Base-by-base conservation (phyloP, 2,888 invertebrate species). In the Catotricha subobsoleta region DNA sequence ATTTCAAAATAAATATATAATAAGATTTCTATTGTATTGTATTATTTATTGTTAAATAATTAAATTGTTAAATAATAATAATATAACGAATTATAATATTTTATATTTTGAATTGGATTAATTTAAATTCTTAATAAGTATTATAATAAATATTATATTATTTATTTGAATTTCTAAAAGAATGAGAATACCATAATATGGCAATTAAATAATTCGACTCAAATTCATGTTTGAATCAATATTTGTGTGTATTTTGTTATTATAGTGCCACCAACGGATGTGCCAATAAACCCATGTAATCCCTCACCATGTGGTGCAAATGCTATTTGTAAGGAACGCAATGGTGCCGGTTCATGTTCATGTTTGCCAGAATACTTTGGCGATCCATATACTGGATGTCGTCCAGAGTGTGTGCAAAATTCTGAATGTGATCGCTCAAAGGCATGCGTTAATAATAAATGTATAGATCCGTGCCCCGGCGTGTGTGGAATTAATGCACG, bases 301-400 rank as follows among this genome's bases (percentile, higher is more conserved):
- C 79, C 80, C 49, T 75, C 76, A 48, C 82, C 82, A 40, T 84
- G 83, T 59, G 84, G 83, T 48, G 66, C 78, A 43, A 84, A 83
- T 62, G 77, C 84, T 39, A 62, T 78, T 47, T 86, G 86, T 62
- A 73, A 73, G 53, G 78, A 79, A 64, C 67, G 69, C 51, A 74
- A 76, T 55, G 76, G 76, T 54, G 79, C 76, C 49, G 81, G 80
- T 52, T 76, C 81, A 15, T 90, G 90, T 55, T 70, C 74, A 12
- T 90, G 90, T 55, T 60, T 80, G 41, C 72, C 79, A 10, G 82
- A 81, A 55, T 87, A 84, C 58, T 78, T 76, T 49, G 90, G 90
- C 28, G 86, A 90, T 64, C 88, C 90, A 1, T 84, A 86, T 54
- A 74, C 76, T 2, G 79, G 80, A 33, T 83, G 83, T 58, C 70